Conservation (phyloP, 2,888 invertebrate species). For the Tholera decimalis region DNA sequence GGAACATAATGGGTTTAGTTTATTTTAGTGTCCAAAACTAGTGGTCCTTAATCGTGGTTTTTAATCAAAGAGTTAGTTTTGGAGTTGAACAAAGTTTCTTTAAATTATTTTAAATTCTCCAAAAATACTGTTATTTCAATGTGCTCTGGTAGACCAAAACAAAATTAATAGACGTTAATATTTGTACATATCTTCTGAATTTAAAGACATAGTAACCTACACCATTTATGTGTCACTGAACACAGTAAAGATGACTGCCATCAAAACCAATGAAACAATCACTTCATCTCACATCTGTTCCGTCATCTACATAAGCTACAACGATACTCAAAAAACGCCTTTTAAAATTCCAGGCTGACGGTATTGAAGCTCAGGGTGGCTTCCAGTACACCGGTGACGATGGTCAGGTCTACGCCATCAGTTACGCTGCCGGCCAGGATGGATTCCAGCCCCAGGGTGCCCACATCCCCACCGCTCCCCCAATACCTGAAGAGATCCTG, state of each 20-base stretch:
- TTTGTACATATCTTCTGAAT: too few species aligned
- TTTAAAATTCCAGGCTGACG: constrained; percentile 82
- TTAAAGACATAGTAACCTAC: too few species aligned
- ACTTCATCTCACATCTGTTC: too few species aligned
- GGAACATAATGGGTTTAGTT: not conserved
- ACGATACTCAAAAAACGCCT: not conserved
- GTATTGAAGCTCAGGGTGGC: constrained; percentile 90
- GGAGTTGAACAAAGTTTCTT: too few species aligned
- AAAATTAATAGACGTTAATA: too few species aligned
- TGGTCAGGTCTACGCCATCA: constrained; percentile 90
- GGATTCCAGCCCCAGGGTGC: constrained; percentile 92
- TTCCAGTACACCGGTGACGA: constrained; percentile 92
- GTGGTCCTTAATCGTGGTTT: too few species aligned
- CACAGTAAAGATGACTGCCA: too few species aligned
- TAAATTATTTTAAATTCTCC: too few species aligned
- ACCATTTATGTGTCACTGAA: too few species aligned
- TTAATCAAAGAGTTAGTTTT: not conserved
- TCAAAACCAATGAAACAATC: not conserved
- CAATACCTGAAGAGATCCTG: constrained; percentile 91
- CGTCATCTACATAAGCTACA: too few species aligned
- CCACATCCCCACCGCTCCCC: constrained; percentile 92
- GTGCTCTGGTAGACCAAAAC: too few species aligned
- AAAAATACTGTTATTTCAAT: too few species aligned
- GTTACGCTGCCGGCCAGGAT: constrained; percentile 91
- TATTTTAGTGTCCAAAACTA: not conserved